Evolutionary conservation across 2,113 vertebrate genomes (phyloP), one percentile per base, ranked within the genome.

Genomic region (Gobiocypris rarus): DNA sequence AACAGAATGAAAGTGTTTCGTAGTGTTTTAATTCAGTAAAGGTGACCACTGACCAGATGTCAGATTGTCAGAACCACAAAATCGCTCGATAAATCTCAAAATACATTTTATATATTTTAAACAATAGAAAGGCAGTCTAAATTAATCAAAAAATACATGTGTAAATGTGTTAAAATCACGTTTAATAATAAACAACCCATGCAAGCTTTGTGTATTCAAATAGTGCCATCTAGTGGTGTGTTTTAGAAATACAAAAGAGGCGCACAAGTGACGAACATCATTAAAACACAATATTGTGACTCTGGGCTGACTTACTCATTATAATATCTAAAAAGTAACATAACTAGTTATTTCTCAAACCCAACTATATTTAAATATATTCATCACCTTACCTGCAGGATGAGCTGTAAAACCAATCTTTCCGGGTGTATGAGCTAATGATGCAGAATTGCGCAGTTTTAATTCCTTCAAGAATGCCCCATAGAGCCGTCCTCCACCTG

Each of bases 211-310:
- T 24, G 31, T 61, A 43, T 45, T 41, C 26, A 45, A 22, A 84
- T 17, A 45, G 17, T 69, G 38, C 82, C 87, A 84, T 61, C 87
- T 86, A 9, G 70, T 48, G 87, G 50, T 48, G 9, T 9, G 13
- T 24, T 50, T 9, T 1, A 59, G 9, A 59, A 13, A 9, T 14
- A 59, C 10, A 14, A 58, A 77, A 14, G 50, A 58, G 4, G 13
- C 73, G 45, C 45, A 24, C 26, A n/a, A 58, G 9, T 58, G 54
- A 77, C 75, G 15, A n/a, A 77, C 52, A 77, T 75, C 34, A 41
- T 65, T 48, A 63, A 26, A 56, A 58, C 28, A 76, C 76, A 63
- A 48, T 63, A 2, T 26, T 48, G 48, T 31, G 19, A 76, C 19
- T 3, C n/a, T 52, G 45, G n/a, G 50, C 71, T 15, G 45, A 28